Conservation (phyloP, 2,113 vertebrate species). For the Saguinus midas region DNA sequence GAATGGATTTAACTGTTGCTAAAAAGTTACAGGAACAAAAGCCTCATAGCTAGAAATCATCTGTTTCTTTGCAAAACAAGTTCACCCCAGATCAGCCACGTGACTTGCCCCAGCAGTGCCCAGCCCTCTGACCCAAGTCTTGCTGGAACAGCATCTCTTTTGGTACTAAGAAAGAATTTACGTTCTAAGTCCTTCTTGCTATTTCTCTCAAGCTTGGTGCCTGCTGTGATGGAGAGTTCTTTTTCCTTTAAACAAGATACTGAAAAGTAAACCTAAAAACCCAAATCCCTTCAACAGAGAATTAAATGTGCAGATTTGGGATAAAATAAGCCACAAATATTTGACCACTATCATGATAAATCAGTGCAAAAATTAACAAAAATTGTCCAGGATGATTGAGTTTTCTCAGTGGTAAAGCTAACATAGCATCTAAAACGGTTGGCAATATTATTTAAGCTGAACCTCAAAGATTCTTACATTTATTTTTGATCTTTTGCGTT, state of each 20-base stretch:
- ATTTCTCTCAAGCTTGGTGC: slow-evolving; percentile 19
- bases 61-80: slow-evolving; percentile 64
- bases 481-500: neutral
- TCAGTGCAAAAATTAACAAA: neutral
- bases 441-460: slow-evolving; percentile 1
- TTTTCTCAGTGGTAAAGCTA: slow-evolving; percentile 35
- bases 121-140: slow-evolving; percentile 18
- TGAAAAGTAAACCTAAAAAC: slow-evolving; percentile 45
- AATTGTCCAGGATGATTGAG: neutral
- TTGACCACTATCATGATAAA: neutral
- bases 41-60: slow-evolving; percentile 43
- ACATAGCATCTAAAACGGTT: neutral
- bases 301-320: neutral
- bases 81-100: neutral
- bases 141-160: slow-evolving; percentile 10
- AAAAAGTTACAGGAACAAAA: slow-evolving; percentile 60
- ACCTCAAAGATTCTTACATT: neutral
- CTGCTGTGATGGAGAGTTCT: neutral
- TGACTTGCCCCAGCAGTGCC: slow-evolving; percentile 35
- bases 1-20: slow-evolving; percentile 20
- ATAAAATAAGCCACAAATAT: neutral
- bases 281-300: slow-evolving; percentile 14
- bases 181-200: slow-evolving; percentile 25
- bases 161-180: slow-evolving; percentile 26
- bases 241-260: neutral